These are phyloP conservation scores for Calameuta pallipes DNA, from an alignment of 2,888 invertebrate species.

Conservation along the genomic window DNA sequence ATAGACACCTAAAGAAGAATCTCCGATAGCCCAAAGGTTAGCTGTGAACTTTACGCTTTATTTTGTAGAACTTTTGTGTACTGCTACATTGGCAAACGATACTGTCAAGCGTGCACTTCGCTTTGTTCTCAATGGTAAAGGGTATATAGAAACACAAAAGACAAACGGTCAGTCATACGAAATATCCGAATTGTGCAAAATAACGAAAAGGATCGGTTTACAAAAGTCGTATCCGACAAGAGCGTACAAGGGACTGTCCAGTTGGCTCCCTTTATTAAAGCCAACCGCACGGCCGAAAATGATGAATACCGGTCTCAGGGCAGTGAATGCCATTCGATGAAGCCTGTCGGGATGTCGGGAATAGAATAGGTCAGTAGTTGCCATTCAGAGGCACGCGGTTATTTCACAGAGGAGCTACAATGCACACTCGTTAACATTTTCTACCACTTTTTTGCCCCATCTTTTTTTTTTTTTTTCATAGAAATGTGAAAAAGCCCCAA, in stretches of 20 bases:
- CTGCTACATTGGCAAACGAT: background rate
- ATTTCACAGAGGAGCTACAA: constrained; percentile 9
- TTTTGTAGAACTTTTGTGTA: background rate
- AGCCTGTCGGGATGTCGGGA: constrained; percentile 1
- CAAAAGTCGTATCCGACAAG: background rate
- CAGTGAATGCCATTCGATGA: constrained; percentile 10
- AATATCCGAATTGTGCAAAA: background rate
- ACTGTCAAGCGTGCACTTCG: background rate
- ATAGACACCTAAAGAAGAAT: background rate
- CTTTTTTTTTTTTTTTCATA: background rate
- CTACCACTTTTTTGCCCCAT: background rate
- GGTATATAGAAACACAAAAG: background rate
- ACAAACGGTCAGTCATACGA: background rate
- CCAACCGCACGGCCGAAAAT: background rate
- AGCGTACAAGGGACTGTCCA: background rate
- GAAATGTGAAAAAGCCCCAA: background rate
- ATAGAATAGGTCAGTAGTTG: constrained; percentile 14
- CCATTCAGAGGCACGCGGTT: constrained; percentile 6
- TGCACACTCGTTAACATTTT: constrained; percentile 14
- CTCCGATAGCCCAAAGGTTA: background rate
- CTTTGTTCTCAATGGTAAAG: background rate
- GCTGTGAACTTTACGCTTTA: background rate
- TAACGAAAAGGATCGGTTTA: background rate
- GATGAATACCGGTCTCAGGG: background rate
- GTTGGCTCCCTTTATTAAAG: background rate